phyloP scores from a whole-genome alignment of 2,113 vertebrate genomes.

The Passer domesticus region DNA sequence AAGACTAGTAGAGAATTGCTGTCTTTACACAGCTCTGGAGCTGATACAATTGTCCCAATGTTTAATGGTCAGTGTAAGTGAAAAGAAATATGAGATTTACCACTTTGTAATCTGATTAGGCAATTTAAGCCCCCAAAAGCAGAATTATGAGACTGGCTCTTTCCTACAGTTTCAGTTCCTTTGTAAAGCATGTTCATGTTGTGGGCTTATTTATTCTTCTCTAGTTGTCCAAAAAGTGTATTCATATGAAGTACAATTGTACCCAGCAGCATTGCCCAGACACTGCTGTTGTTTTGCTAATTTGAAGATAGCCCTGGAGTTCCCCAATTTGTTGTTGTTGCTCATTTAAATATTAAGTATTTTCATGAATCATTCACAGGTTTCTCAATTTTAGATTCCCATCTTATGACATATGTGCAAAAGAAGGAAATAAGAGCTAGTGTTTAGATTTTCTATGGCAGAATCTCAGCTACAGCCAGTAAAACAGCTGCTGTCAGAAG shows the following conservation, averaged over 20 bases:
- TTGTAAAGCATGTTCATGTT: not conserved
- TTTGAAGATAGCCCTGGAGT: not conserved
- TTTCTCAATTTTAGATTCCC: not conserved
- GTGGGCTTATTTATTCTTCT: not conserved
- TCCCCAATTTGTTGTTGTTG: not conserved
- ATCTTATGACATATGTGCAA: not conserved
- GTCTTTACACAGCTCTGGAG: not conserved
- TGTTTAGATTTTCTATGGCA: not conserved
- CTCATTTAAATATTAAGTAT: not conserved
- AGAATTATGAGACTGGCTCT: not conserved
- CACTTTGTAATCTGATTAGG: not conserved
- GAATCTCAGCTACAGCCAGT: not conserved
- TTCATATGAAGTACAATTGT: not conserved
- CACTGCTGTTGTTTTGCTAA: not conserved
- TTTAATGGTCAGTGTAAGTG: not conserved
- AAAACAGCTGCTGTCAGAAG: not conserved
- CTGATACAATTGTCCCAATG: not conserved
- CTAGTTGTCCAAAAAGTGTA: not conserved
- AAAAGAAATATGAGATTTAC: constrained; percentile 1
- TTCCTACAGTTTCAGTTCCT: not conserved
- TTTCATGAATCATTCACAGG: not conserved
- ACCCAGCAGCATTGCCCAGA: not conserved
- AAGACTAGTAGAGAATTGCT: not conserved
- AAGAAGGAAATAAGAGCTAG: not conserved
- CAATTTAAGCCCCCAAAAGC: constrained; percentile 24